Evolutionary conservation across 2,113 vertebrate species (phyloP).

Genomic region (Ctenomys sociabilis): DNA sequence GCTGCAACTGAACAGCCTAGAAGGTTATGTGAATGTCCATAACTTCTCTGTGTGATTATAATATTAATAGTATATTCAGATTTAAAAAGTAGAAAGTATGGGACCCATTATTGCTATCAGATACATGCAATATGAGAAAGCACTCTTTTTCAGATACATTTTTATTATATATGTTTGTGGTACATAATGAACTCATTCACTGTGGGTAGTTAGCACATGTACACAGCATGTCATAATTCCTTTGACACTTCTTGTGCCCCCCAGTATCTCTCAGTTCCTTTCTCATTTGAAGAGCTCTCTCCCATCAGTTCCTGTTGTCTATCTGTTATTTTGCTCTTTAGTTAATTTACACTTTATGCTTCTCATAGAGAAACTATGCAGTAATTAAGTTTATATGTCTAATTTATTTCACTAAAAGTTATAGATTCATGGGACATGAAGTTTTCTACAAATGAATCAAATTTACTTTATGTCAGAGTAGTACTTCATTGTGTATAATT

Average conservation of each 20-base stretch:
- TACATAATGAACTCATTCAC: background rate
- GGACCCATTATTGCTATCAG: background rate
- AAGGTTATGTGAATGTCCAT: background rate
- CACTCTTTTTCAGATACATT: background rate
- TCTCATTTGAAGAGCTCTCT: background rate
- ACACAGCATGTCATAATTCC: background rate
- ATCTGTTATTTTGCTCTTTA: background rate
- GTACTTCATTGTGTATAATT: background rate
- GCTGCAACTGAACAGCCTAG: background rate
- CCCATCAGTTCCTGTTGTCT: background rate
- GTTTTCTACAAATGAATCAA: background rate
- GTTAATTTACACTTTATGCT: background rate
- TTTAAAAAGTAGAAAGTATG: conserved; percentile 43
- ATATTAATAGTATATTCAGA: background rate
- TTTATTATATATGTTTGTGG: background rate
- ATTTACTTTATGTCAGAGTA: background rate
- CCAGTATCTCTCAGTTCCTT: background rate
- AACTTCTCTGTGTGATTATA: conserved; percentile 28
- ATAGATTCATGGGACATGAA: background rate
- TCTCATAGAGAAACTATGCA: background rate
- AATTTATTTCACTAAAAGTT: background rate
- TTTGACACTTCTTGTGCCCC: background rate
- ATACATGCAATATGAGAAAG: background rate
- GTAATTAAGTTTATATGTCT: background rate
- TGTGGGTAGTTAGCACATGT: background rate